These are phyloP conservation scores for Gyps fulvus DNA, from an alignment of 2,113 vertebrate species.

Conservation along the genomic window DNA sequence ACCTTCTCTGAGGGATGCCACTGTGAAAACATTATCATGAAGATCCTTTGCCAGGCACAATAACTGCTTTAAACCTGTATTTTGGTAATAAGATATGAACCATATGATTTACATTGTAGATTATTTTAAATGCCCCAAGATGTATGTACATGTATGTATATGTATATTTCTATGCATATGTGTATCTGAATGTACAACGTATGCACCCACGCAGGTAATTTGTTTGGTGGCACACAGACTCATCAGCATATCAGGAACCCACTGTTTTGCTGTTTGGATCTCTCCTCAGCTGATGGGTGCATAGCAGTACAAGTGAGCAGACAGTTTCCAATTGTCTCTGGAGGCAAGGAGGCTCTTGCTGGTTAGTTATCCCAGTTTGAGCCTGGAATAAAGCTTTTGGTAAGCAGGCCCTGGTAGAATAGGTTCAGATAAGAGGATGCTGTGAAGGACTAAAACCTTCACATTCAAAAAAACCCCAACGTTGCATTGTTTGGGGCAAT, in stretches of 20 bases:
- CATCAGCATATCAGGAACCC: background rate
- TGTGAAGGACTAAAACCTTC: background rate
- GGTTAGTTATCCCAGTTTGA: background rate
- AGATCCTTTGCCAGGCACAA: background rate
- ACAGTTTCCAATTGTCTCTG: background rate
- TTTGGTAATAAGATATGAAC: background rate
- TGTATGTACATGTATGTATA: too few relatives aligned
- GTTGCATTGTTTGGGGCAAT: background rate
- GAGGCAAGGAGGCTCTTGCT: background rate
- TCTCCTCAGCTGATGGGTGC: background rate
- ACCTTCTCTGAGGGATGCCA: background rate
- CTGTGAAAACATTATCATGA: background rate
- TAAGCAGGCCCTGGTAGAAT: background rate
- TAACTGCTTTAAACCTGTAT: background rate
- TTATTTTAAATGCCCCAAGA: background rate
- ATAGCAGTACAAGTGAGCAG: background rate
- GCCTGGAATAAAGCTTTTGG: background rate
- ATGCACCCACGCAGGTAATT: background rate
- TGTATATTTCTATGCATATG: background rate
- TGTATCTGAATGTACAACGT: background rate
- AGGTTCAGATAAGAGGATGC: background rate
- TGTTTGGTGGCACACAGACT: background rate
- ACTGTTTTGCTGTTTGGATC: background rate
- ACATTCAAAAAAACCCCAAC: background rate
- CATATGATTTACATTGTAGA: background rate